Base-by-base conservation (phyloP, 1,140 invertebrate genomes). In the Lysiphlebus fabarum region DNA sequence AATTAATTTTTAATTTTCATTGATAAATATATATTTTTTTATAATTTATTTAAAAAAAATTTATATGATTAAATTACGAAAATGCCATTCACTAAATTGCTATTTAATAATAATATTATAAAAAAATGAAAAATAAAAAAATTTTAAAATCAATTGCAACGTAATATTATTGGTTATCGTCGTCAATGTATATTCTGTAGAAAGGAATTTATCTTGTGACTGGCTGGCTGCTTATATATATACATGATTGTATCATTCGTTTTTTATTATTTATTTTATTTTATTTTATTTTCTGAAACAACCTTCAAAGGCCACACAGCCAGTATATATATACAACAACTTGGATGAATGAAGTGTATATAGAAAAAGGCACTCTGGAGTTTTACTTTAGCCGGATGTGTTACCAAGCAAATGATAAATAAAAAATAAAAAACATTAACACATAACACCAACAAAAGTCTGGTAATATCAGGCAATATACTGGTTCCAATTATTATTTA, bases 261-360 rank as follows among this genome's bases (percentile, higher is more conserved):
- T 47, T 53, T 59, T 42, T 53, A n/a, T 58, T 33, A 42, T 40
- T 14, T 14, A 26, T 54, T 14, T 40, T 7, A 9, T 57, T 40
- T n/a, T 59, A 38, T 45, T 59, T 37, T 61, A 62, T 62, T 59
- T 61, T 42, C 70, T 61, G 61, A 67, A 62, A 68, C 74, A 79
- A 76, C 77, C 77, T 79, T 79, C 76, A 77, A 77, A 79, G 77
- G 77, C 75, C 77, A 68, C 77, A 68, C 17, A 26, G 17, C 17
- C 17, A 26, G 17, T 4, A n/a, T n/a, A n/a, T n/a, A n/a, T n/a
- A n/a, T n/a, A 51, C 71, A 71, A 76, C 73, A 74, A 72, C 69
- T 69, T 72, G 70, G 70, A 77, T 78, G 77, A 76, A 78, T 78
- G 76, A 76, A 76, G 72, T 73, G 73, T 71, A 71, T 17, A 12